Percentiles rank a stretch among this genome's conserved stretches.
phyloP scores from a whole-genome alignment of 2,113 vertebrate genomes.

The Pelecanoides urinatrix region DNA sequence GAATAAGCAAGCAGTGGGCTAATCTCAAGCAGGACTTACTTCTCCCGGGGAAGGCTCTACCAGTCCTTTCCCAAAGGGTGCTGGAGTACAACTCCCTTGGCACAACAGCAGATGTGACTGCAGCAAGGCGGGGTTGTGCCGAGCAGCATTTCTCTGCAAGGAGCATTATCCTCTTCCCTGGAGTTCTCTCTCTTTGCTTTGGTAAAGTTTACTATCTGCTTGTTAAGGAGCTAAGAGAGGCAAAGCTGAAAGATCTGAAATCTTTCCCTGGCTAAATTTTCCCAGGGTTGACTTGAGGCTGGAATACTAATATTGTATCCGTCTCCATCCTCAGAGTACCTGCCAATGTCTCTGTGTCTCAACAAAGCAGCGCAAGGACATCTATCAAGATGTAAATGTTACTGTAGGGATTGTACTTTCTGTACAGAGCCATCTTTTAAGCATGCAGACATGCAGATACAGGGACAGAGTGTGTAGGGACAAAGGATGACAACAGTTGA shows the following conservation, averaged over 20 bases:
- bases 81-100: not conserved
- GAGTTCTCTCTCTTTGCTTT: constrained; percentile 32
- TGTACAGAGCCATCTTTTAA: constrained; percentile 26
- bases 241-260: constrained; percentile 45
- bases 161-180: not conserved
- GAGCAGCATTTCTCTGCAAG: constrained; percentile 10
- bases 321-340: constrained; percentile 1
- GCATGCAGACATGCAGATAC: constrained; percentile 4
- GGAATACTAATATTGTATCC: constrained; percentile 39
- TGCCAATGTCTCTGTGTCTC: constrained; percentile 2
- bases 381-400: constrained; percentile 42
- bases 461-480: not conserved
- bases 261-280: constrained; percentile 29
- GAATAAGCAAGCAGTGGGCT: constrained; percentile 17
- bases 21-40: constrained; percentile 19
- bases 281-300: constrained; percentile 41
- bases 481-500: constrained; percentile 13
- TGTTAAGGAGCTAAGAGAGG: constrained; percentile 32
- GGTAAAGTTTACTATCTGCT: constrained; percentile 57
- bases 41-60: not conserved
- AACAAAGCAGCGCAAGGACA: constrained; percentile 45
- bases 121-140: not conserved
- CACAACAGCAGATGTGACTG: constrained; percentile 9
- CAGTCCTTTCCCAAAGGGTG: not conserved
- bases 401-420: constrained; percentile 33